Evolutionary conservation across 2,888 invertebrate genomes (phyloP).

Genomic region (Julus scanicus): DNA sequence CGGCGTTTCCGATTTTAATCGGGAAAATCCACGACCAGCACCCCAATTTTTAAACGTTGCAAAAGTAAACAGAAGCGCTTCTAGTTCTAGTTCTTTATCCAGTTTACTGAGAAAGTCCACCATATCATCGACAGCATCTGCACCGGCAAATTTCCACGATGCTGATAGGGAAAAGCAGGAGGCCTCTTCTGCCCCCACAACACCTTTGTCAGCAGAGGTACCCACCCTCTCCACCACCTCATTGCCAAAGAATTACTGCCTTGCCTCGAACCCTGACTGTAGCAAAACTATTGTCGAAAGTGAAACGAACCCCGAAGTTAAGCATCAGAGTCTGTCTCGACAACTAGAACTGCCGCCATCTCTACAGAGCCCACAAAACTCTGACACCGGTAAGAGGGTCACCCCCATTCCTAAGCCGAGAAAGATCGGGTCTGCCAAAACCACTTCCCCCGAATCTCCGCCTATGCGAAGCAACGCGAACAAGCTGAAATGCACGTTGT

Average conservation of each 20-base stretch:
- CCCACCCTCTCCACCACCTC: not conserved
- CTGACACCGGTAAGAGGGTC: not conserved
- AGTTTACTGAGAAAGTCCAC: not conserved
- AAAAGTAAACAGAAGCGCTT: not conserved
- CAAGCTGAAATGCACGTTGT: constrained; percentile 40
- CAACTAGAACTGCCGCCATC: not conserved
- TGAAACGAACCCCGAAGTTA: not conserved
- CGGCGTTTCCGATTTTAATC: not conserved
- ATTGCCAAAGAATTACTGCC: constrained; percentile 32
- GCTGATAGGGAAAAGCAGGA: not conserved
- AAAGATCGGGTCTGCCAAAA: not conserved
- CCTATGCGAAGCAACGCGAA: not conserved
- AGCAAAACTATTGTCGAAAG: not conserved
- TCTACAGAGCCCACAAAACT: not conserved
- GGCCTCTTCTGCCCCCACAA: not conserved
- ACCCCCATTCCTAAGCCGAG: not conserved
- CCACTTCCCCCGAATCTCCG: not conserved
- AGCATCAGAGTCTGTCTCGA: not conserved
- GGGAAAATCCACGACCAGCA: not conserved
- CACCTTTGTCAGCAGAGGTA: not conserved
- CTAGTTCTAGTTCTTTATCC: not conserved
- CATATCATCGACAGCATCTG: not conserved
- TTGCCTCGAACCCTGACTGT: not conserved
- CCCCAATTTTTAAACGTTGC: not conserved
- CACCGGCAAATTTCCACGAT: not conserved